A percentile compares a stretch with the other conserved stretches of the same genome.
Evolutionary conservation across 2,888 invertebrate genomes (phyloP).

Genomic region (Eulithis testata): DNA sequence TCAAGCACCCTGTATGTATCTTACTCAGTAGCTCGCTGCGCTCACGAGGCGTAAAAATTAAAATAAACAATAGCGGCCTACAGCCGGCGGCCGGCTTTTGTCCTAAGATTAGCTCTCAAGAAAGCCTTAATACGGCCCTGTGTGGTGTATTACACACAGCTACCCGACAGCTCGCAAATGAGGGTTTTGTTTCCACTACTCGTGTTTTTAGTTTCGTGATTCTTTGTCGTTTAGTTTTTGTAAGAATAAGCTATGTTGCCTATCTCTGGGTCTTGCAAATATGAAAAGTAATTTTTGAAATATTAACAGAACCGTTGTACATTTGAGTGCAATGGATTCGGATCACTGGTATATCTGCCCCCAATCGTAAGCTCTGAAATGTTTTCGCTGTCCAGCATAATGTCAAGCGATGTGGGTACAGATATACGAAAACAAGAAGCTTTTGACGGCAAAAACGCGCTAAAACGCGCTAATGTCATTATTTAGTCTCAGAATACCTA

Average conservation of each 20-base stretch:
- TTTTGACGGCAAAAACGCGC: too few species aligned
- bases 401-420: too few species aligned
- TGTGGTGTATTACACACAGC: constrained; percentile 27
- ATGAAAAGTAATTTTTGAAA: background rate
- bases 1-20: constrained; percentile 56
- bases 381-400: too few species aligned
- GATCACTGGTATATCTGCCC: too few species aligned
- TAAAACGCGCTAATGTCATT: too few species aligned
- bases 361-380: too few species aligned
- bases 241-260: constrained; percentile 4
- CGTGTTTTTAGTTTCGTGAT: constrained; percentile 33
- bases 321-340: too few species aligned
- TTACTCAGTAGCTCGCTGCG: constrained; percentile 65
- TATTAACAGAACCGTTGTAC: too few species aligned
- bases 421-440: too few species aligned
- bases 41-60: constrained; percentile 78
- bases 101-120: constrained; percentile 83
- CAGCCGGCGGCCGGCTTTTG: constrained; percentile 78
- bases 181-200: constrained; percentile 40
- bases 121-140: constrained; percentile 58
- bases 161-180: constrained; percentile 37
- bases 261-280: background rate
- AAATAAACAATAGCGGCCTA: constrained; percentile 82
- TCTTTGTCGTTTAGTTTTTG: constrained; percentile 26
- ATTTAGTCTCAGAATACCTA: too few species aligned